These are phyloP conservation scores for Gonioctena quinquepunctata DNA, from an alignment of 1,140 invertebrate species.

Conservation along the genomic window DNA sequence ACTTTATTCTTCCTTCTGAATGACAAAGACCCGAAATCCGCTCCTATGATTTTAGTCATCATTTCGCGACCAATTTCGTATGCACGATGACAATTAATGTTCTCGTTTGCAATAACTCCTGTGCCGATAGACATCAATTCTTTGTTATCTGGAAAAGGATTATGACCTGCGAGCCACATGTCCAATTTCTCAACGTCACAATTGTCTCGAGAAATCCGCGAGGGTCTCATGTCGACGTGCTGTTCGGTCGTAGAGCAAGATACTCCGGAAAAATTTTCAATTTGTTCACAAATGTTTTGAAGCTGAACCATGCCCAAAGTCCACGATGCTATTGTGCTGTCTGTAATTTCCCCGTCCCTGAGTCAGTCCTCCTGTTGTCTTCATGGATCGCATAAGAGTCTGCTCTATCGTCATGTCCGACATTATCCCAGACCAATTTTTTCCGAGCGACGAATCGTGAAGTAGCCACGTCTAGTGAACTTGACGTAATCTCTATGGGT, in stretches of 20 bases:
- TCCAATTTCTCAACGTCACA: slow-evolving; percentile 30
- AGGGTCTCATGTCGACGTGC: slow-evolving; percentile 36
- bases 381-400: slow-evolving; percentile 52
- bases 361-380: slow-evolving; percentile 41
- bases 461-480: slow-evolving; percentile 33
- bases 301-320: slow-evolving; percentile 19
- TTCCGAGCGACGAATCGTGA: slow-evolving; percentile 48
- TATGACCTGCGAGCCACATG: slow-evolving; percentile 38
- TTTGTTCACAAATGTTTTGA: slow-evolving; percentile 21
- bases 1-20: slow-evolving; percentile 28
- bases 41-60: slow-evolving; percentile 39
- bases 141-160: slow-evolving; percentile 42
- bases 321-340: slow-evolving; percentile 30
- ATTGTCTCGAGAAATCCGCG: slow-evolving; percentile 44
- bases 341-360: slow-evolving; percentile 32
- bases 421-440: slow-evolving; percentile 55
- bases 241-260: slow-evolving; percentile 27
- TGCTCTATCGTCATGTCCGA: slow-evolving; percentile 55
- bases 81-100: slow-evolving; percentile 54
- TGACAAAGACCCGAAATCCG: slow-evolving; percentile 30
- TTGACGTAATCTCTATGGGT: slow-evolving; percentile 9
- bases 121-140: slow-evolving; percentile 44
- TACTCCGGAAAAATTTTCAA: slow-evolving; percentile 29
- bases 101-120: slow-evolving; percentile 48
- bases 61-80: slow-evolving; percentile 47